These are phyloP conservation scores for Hippocampus zosterae DNA, from an alignment of 2,113 vertebrate species.

Conservation along the genomic window DNA sequence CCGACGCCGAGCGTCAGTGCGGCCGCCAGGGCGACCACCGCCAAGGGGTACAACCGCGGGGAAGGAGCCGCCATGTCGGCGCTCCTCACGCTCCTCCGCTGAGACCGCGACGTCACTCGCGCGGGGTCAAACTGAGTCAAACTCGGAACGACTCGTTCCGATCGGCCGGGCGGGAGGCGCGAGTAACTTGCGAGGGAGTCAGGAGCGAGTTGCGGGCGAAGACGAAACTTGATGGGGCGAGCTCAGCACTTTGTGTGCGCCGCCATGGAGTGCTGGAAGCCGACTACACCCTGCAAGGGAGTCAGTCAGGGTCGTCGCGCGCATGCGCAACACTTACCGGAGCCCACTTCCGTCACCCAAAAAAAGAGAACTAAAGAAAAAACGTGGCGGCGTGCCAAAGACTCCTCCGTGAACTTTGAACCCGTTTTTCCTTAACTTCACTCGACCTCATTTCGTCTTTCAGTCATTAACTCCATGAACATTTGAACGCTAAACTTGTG, in stretches of 20 bases:
- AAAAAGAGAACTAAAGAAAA: background rate
- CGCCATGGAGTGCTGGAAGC: conserved; percentile 58
- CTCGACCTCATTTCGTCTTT: background rate
- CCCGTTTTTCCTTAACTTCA: background rate
- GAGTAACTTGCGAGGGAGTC: background rate
- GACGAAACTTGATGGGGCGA: background rate
- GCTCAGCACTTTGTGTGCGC: conserved; percentile 55
- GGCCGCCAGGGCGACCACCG: conserved; percentile 14
- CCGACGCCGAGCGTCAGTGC: conserved; percentile 36
- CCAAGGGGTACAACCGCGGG: conserved; percentile 39
- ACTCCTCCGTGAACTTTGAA: conserved; percentile 3
- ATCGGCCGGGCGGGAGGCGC: background rate
- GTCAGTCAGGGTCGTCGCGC: conserved; percentile 50
- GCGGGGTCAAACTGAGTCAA: background rate
- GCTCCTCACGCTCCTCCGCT: background rate
- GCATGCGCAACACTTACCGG: conserved; percentile 43
- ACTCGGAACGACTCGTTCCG: background rate
- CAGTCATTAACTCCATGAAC: background rate
- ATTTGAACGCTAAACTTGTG: too few species aligned
- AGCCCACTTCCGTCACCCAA: background rate
- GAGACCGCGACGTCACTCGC: background rate
- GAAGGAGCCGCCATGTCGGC: conserved; percentile 43
- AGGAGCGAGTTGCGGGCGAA: background rate
- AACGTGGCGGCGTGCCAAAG: background rate
- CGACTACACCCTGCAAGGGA: conserved; percentile 64